These are phyloP conservation scores for Eristalinus aeneus DNA, from an alignment of 2,888 invertebrate genomes.

Conservation along the genomic window DNA sequence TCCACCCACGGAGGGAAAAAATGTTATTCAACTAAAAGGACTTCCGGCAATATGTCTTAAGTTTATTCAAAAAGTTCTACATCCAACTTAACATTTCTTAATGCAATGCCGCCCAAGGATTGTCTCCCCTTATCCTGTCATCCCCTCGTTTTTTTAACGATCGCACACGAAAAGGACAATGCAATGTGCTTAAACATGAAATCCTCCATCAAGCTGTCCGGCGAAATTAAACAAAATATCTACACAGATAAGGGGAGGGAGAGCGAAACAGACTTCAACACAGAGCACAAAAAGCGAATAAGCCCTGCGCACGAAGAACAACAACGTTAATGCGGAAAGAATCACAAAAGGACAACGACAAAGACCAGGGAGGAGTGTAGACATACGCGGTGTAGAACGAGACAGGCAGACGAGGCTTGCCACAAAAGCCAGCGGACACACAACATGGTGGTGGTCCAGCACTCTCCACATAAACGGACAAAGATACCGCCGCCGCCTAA, in stretches of 20 bases:
- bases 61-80: too few species aligned
- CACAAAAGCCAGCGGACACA: constrained; percentile 23
- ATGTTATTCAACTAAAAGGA: too few species aligned
- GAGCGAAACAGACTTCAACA: constrained; percentile 5
- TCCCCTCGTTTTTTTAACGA: not conserved
- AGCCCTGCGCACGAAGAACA: constrained; percentile 10
- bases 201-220: constrained; percentile 29
- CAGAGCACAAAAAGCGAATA: constrained; percentile 32
- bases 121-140: constrained; percentile 5
- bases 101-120: not conserved
- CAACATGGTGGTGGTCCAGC: constrained; percentile 70
- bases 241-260: not conserved
- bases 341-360: constrained; percentile 28
- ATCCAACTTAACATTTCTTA: too few species aligned
- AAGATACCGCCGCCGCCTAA: constrained; percentile 74
- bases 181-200: constrained; percentile 28
- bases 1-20: too few species aligned
- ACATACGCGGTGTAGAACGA: not conserved
- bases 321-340: constrained; percentile 6
- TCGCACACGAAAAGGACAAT: constrained; percentile 37
- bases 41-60: too few species aligned
- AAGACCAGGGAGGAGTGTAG: not conserved
- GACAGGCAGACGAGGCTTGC: not conserved
- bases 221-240: constrained; percentile 20
- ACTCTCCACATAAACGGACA: constrained; percentile 70